Conservation (phyloP, 2,888 invertebrate species). For the Ommatoiulus sabulosus region DNA sequence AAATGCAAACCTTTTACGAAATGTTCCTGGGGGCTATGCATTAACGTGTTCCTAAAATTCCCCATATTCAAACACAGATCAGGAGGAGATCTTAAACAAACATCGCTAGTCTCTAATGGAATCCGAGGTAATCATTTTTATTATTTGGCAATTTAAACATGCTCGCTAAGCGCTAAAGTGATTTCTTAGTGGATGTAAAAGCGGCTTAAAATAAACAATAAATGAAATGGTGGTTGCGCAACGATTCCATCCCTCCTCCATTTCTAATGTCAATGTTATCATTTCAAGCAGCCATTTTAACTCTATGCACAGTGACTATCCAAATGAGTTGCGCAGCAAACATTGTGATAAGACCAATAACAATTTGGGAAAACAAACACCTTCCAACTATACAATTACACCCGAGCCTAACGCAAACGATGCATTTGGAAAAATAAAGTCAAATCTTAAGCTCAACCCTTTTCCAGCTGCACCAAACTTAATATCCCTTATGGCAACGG, state of each 20-base stretch:
- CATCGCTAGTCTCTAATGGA: not conserved
- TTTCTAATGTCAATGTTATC: conserved; percentile 41
- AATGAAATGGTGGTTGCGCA: not conserved
- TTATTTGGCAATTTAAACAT: conserved; percentile 38
- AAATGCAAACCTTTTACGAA: conserved; percentile 22
- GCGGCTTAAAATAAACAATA: not conserved
- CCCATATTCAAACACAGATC: not conserved
- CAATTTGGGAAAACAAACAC: not conserved
- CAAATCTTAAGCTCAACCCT: not conserved
- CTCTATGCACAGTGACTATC: not conserved
- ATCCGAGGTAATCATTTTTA: not conserved
- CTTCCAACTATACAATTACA: not conserved
- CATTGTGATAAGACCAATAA: not conserved
- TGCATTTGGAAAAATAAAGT: not conserved
- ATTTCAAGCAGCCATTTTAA: not conserved
- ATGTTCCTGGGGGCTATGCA: not conserved
- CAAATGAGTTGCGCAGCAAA: not conserved
- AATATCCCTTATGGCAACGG: not conserved
- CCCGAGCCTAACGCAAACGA: not conserved
- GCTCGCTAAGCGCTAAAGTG: not conserved
- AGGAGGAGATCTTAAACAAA: conserved; percentile 7
- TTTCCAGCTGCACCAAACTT: not conserved
- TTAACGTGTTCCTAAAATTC: not conserved
- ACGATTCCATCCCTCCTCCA: not conserved
- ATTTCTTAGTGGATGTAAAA: conserved; percentile 1